These are phyloP conservation scores for Agonum fuliginosum DNA, from an alignment of 2,888 invertebrate species.

Conservation along the genomic window DNA sequence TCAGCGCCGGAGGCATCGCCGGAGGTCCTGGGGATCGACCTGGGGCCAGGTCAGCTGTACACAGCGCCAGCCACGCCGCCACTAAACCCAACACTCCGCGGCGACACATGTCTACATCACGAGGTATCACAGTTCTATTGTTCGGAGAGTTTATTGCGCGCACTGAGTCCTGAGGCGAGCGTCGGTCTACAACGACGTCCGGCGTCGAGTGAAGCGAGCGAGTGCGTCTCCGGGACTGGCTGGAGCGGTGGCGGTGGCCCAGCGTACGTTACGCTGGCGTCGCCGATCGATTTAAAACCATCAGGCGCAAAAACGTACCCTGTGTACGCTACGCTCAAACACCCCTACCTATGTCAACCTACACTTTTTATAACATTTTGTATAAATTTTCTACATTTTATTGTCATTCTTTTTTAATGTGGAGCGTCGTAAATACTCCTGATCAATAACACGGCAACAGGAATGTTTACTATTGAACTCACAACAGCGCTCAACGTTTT, in stretches of 20 bases:
- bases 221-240: constrained; percentile 44
- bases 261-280: constrained; percentile 45
- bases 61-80: constrained; percentile 49
- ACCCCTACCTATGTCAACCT: no score
- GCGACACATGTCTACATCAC: constrained; percentile 23
- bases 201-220: constrained; percentile 28
- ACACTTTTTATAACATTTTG: neutral
- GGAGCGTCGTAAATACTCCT: no score
- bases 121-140: constrained; percentile 43
- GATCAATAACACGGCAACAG: no score
- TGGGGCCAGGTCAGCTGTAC: constrained; percentile 80
- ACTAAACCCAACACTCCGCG: constrained; percentile 20
- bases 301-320: constrained; percentile 38
- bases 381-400: neutral
- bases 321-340: constrained; percentile 7
- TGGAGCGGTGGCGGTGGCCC: neutral
- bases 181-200: neutral
- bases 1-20: constrained; percentile 70
- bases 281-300: constrained; percentile 49
- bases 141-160: constrained; percentile 33
- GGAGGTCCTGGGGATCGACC: constrained; percentile 81
- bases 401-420: no score
- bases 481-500: no score
- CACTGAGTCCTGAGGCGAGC: neutral
- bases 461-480: no score